Percentiles rank a stretch among this genome's conserved stretches.
Evolutionary conservation across 2,888 invertebrate species (phyloP).

Genomic region (Antitype chi): DNA sequence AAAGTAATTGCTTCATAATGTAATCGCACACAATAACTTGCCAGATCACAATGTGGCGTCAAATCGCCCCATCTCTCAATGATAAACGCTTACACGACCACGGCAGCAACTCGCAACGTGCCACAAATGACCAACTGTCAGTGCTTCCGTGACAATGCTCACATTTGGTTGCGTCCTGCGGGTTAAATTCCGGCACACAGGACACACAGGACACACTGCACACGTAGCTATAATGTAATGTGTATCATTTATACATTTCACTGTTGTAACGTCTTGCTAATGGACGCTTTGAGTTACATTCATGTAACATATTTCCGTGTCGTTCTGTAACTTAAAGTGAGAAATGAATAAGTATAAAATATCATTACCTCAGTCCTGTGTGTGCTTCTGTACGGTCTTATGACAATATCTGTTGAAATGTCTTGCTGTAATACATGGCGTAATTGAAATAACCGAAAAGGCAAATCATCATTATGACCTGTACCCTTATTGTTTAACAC

Average conservation of each 20-base stretch:
- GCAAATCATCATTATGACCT: background rate
- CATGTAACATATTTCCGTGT: background rate
- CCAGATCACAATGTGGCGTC: background rate
- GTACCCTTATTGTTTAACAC: no score
- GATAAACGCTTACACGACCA: background rate
- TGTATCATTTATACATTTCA: background rate
- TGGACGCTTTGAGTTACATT: background rate
- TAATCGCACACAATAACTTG: background rate
- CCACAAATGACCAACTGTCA: slow-evolving; percentile 18
- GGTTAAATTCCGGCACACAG: background rate
- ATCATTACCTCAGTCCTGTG: no score
- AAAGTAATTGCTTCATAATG: background rate
- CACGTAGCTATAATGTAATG: background rate
- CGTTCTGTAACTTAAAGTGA: background rate
- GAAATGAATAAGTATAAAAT: background rate
- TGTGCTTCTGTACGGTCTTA: background rate
- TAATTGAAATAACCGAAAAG: background rate
- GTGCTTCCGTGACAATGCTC: slow-evolving; percentile 23
- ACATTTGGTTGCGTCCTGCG: background rate
- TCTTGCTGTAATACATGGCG: no score
- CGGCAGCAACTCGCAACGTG: background rate
- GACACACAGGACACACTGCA: slow-evolving; percentile 12
- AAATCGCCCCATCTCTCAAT: background rate
- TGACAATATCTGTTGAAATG: background rate
- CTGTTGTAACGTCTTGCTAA: background rate